These are phyloP conservation scores for Anolis carolinensis DNA, from an alignment of 2,113 vertebrate genomes.

Conservation along the genomic window DNA sequence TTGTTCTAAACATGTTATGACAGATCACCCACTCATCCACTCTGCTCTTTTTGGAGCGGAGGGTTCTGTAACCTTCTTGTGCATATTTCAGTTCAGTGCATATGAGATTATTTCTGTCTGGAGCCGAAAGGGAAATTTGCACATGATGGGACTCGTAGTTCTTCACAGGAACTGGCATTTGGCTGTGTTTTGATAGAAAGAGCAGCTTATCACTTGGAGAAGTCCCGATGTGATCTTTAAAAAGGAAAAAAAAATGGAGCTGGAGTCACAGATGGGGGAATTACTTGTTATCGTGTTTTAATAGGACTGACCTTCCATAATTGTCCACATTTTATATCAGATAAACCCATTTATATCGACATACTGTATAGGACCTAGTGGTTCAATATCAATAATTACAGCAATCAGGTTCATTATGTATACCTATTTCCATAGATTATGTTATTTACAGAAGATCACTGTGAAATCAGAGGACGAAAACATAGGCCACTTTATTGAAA, in stretches of 20 bases:
- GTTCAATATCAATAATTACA: background rate
- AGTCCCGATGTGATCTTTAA: constrained; percentile 35
- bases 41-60: constrained; percentile 42
- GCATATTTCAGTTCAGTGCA: constrained; percentile 21
- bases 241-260: background rate
- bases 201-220: constrained; percentile 28
- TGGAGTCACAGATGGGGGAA: background rate
- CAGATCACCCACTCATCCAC: constrained; percentile 42
- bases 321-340: background rate
- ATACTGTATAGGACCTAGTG: background rate
- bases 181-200: constrained; percentile 33
- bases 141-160: constrained; percentile 23
- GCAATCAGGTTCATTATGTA: background rate
- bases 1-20: constrained; percentile 39
- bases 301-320: background rate
- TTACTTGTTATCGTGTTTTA: background rate
- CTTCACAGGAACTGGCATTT: constrained; percentile 17
- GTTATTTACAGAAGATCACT: background rate
- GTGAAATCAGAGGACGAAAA: too few relatives aligned
- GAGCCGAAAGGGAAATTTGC: constrained; percentile 21
- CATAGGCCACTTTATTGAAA: background rate
- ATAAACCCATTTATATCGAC: background rate
- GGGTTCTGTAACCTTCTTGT: constrained; percentile 35
- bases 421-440: background rate
- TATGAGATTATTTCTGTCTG: constrained; percentile 23